phyloP scores from a whole-genome alignment of 2,888 invertebrate genomes.

The Micoletzkya japonica region DNA sequence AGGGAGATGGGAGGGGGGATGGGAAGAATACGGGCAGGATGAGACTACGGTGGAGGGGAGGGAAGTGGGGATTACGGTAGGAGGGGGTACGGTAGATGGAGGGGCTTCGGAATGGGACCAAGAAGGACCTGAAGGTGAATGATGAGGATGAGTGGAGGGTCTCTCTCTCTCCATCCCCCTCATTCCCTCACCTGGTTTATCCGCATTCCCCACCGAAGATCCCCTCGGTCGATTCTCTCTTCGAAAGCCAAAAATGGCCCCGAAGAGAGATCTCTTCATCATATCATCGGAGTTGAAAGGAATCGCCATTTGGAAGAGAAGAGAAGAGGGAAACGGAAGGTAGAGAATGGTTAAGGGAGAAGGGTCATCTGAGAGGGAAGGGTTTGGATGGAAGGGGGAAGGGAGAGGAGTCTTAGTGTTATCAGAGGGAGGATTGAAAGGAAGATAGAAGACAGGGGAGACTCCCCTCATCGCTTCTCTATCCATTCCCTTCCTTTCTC shows the following conservation, averaged over 20 bases:
- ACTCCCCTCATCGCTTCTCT: no score
- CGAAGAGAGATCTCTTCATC: constrained; percentile 28
- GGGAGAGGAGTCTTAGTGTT: background rate
- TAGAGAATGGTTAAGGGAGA: background rate
- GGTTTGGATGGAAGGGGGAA: background rate
- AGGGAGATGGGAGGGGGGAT: background rate
- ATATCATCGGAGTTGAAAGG: constrained; percentile 24
- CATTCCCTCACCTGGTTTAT: constrained; percentile 27
- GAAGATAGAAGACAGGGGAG: background rate
- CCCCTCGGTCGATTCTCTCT: constrained; percentile 4
- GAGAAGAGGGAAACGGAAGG: background rate
- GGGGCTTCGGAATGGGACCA: constrained; percentile 7
- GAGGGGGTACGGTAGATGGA: background rate
- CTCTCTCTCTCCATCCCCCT: background rate
- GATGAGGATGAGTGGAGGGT: background rate
- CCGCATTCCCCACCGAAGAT: background rate
- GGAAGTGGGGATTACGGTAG: background rate
- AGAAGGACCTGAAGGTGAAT: constrained; percentile 10
- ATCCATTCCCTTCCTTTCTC: no score
- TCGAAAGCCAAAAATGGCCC: constrained; percentile 24
- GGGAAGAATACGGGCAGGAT: background rate
- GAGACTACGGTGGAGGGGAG: background rate
- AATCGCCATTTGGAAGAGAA: background rate
- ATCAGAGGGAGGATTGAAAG: background rate
- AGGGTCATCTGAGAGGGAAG: background rate